These are phyloP conservation scores for Mayetiola destructor DNA, from an alignment of 2,888 invertebrate genomes.

Conservation along the genomic window DNA sequence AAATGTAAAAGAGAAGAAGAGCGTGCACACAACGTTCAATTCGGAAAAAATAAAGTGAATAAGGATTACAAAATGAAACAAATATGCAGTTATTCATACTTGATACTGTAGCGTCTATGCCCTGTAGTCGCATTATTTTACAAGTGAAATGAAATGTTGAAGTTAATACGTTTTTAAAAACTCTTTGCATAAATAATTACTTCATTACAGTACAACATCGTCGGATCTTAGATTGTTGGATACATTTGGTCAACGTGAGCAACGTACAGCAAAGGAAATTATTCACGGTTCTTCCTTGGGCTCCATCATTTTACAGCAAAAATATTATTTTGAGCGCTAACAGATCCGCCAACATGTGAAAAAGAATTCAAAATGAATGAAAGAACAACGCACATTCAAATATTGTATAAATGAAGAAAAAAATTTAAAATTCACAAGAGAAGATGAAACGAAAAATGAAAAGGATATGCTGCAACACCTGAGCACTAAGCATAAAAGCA, in stretches of 20 bases:
- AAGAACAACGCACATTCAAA: not conserved
- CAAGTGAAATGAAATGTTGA: conserved; percentile 12
- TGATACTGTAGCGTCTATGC: not conserved
- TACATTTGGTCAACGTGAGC: too few relatives aligned
- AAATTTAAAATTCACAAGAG: too few relatives aligned
- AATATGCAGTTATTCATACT: not conserved
- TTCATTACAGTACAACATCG: not conserved
- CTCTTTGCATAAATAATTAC: conserved; percentile 12
- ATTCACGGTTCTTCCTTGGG: too few relatives aligned
- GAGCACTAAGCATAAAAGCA: conserved; percentile 6
- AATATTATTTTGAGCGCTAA: too few relatives aligned
- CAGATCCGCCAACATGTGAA: too few relatives aligned
- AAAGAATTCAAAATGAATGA: not conserved
- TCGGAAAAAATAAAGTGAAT: too few relatives aligned
- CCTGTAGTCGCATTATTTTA: conserved; percentile 13
- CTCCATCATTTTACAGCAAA: too few relatives aligned
- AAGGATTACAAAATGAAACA: not conserved
- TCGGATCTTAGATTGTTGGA: too few relatives aligned
- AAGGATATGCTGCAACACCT: conserved; percentile 1
- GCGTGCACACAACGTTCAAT: too few relatives aligned
- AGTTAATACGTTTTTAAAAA: conserved; percentile 12
- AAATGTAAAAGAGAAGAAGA: too few relatives aligned
- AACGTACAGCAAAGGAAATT: too few relatives aligned
- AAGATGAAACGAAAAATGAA: conserved; percentile 2
- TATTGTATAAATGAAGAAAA: too few relatives aligned